Evolutionary conservation across 2,888 invertebrate genomes (phyloP).

Genomic region (Cactoblastis cactorum): DNA sequence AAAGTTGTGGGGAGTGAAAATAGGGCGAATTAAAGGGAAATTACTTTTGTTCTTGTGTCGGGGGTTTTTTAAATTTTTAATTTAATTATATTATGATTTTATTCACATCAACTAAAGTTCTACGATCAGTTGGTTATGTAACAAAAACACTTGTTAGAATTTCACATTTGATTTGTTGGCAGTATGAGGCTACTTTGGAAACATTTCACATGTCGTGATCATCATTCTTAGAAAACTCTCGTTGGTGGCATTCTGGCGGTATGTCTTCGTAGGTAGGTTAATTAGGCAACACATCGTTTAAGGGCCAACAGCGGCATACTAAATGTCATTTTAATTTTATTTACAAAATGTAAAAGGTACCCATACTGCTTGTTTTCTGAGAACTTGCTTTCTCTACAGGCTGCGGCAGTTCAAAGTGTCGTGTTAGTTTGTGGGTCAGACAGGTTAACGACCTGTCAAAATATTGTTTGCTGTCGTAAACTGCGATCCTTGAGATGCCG

Average conservation of each 20-base stretch:
- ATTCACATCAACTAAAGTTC: background rate
- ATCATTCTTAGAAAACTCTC: background rate
- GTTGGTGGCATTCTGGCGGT: background rate
- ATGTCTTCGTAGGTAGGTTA: conserved; percentile 1
- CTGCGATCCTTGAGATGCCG: conserved; percentile 5
- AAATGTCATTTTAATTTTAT: conserved; percentile 12
- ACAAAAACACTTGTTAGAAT: background rate
- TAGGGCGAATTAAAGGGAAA: too few relatives aligned
- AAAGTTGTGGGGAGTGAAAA: too few relatives aligned
- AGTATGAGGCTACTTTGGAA: background rate
- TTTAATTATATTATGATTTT: too few relatives aligned
- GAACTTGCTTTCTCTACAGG: conserved; percentile 67
- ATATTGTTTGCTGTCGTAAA: conserved; percentile 13
- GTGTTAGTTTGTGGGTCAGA: conserved; percentile 29
- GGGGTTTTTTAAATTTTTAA: too few relatives aligned
- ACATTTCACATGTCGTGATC: background rate
- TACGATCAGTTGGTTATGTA: background rate
- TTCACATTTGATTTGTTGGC: background rate
- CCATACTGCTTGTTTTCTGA: conserved; percentile 41
- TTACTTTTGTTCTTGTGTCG: too few relatives aligned
- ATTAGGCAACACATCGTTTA: conserved; percentile 1
- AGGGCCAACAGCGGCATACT: conserved; percentile 10
- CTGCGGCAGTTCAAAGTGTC: conserved; percentile 48
- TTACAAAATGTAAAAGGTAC: conserved; percentile 8
- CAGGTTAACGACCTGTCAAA: conserved; percentile 18